Conservation (phyloP, 2,113 vertebrate genomes). For the Cepphus grylle region DNA sequence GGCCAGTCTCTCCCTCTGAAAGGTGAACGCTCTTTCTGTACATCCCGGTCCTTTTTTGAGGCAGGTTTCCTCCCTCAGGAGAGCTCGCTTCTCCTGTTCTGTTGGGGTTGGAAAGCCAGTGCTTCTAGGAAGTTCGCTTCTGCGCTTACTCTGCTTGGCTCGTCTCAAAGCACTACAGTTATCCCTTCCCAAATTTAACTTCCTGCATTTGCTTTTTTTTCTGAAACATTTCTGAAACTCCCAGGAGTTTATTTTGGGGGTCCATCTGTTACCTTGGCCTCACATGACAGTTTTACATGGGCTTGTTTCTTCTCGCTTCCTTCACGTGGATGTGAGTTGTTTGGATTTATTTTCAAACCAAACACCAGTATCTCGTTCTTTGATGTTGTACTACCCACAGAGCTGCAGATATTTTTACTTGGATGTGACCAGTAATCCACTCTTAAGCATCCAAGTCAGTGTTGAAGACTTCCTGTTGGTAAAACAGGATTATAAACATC, state of each 20-base stretch:
- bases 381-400: background rate
- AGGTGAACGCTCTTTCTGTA: background rate
- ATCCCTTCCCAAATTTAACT: background rate
- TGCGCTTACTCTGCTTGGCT: background rate
- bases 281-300: background rate
- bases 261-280: slow-evolving; percentile 9
- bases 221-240: background rate
- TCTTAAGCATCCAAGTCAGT: background rate
- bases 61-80: background rate
- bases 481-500: background rate
- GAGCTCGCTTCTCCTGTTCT: background rate
- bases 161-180: background rate
- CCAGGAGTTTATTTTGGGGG: background rate
- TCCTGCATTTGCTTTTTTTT: background rate
- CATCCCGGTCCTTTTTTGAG: background rate
- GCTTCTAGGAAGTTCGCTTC: background rate
- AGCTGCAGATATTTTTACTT: background rate
- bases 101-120: background rate
- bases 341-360: background rate
- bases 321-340: background rate
- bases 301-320: background rate
- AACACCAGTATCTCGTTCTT: background rate
- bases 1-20: background rate
- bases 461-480: background rate
- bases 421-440: background rate